A percentile compares a stretch with the other conserved stretches of the same genome.
These are phyloP conservation scores for Muscicapa striata DNA, from an alignment of 2,797 vertebrate species.

Conservation along the genomic window DNA sequence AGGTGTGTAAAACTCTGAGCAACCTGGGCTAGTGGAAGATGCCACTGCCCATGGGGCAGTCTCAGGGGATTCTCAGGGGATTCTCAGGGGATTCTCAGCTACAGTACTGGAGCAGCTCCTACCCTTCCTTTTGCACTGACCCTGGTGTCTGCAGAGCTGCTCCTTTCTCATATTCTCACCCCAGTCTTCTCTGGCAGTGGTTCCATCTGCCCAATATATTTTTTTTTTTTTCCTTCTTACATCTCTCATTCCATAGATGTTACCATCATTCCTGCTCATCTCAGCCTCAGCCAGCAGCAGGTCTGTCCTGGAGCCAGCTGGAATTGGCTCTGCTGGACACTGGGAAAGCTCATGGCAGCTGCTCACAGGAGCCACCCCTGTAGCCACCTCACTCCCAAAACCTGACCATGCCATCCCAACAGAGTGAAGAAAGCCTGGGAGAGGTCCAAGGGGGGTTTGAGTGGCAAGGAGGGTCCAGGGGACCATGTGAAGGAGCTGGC, in stretches of 20 bases:
- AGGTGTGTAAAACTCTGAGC: not conserved
- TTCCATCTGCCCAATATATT: not conserved
- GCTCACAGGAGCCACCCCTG: not conserved
- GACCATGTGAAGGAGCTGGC: rapidly evolving
- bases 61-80: not conserved
- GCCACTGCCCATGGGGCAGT: not conserved
- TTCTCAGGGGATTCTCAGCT: not conserved
- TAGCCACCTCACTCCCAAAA: not conserved
- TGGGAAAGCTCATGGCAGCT: not conserved
- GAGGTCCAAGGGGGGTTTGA: not conserved
- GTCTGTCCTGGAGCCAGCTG: rapidly evolving
- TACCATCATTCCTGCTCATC: not conserved
- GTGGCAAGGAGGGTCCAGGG: not conserved
- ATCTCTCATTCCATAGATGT: not conserved
- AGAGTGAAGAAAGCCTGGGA: not conserved
- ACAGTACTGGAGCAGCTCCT: not conserved
- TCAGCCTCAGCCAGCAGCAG: rapidly evolving
- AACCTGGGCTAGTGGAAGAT: not conserved
- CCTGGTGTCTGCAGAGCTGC: not conserved
- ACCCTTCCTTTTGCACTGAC: not conserved
- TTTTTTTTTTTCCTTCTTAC: not conserved
- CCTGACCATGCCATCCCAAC: not conserved
- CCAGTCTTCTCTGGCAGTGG: not conserved
- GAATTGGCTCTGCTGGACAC: not conserved
- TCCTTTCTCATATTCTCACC: not conserved